These are phyloP conservation scores for Oncorhynchus tshawytscha DNA, from an alignment of 2,113 vertebrate genomes.

Conservation along the genomic window DNA sequence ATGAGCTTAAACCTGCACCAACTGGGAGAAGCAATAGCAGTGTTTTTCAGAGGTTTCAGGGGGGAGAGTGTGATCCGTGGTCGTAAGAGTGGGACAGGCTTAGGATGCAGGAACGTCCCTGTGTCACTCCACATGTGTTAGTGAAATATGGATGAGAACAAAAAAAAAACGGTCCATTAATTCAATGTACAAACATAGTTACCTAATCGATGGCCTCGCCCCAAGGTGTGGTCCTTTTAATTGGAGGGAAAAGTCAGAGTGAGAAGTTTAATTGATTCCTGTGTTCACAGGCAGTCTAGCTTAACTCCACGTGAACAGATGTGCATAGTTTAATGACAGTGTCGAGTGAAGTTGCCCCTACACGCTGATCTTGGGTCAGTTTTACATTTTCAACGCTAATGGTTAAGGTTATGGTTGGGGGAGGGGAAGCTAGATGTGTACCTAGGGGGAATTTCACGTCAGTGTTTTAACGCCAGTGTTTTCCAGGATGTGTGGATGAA, in stretches of 20 bases:
- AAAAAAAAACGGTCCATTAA: background rate
- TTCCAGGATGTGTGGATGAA: background rate
- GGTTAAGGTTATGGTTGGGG: too few relatives aligned
- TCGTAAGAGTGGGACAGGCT: background rate
- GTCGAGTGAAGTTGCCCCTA: too few relatives aligned
- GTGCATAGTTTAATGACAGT: background rate
- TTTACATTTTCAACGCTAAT: too few relatives aligned
- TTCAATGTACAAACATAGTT: background rate
- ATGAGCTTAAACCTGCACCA: too few relatives aligned
- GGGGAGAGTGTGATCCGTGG: background rate
- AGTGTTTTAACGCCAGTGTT: background rate
- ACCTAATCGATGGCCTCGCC: conserved; percentile 14
- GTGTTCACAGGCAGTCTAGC: background rate
- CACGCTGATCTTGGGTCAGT: too few relatives aligned
- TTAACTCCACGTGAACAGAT: too few relatives aligned
- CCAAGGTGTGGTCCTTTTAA: background rate
- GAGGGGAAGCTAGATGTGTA: too few relatives aligned
- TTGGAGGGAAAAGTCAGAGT: conserved; percentile 17
- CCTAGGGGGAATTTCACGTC: too few relatives aligned
- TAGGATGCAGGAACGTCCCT: background rate
- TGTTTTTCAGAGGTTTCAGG: too few relatives aligned
- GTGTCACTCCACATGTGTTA: background rate
- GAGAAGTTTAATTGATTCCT: conserved; percentile 11
- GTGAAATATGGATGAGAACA: background rate
- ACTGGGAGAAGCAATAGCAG: too few relatives aligned